Percentiles rank a stretch among this genome's conserved stretches.
These are phyloP conservation scores for Ommatoiulus sabulosus DNA, from an alignment of 2,888 invertebrate genomes.

Conservation along the genomic window DNA sequence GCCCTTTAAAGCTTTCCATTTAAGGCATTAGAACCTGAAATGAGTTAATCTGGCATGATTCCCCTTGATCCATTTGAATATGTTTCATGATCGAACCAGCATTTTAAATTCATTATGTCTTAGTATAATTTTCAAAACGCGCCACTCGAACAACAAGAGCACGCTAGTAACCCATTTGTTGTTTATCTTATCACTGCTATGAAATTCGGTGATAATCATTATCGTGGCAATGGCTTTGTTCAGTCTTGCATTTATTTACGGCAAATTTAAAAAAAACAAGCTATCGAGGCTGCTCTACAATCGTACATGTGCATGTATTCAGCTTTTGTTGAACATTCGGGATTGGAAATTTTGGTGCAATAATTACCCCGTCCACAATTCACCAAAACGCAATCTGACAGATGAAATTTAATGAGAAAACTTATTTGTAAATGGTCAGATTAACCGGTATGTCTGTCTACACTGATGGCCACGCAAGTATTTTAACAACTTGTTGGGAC, in stretches of 20 bases:
- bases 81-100: background rate
- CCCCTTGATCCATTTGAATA: constrained; percentile 14
- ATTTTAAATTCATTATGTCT: background rate
- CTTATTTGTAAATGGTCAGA: background rate
- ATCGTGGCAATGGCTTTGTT: background rate
- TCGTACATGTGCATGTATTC: too few species aligned
- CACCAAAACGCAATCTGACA: background rate
- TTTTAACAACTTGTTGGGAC: background rate
- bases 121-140: background rate
- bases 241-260: constrained; percentile 7
- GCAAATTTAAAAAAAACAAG: background rate
- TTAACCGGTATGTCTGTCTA: background rate
- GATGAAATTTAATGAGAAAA: background rate
- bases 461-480: too few species aligned
- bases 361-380: background rate
- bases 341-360: background rate
- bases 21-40: background rate
- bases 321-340: background rate
- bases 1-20: background rate
- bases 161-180: constrained; percentile 34
- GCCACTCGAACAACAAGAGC: background rate
- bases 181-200: background rate
- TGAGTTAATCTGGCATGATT: background rate
- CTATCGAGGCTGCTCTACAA: constrained; percentile 1
- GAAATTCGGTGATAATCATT: constrained; percentile 3